Evolutionary conservation across 2,888 invertebrate species (phyloP).

Genomic region (Lasioglossum figueresi): DNA sequence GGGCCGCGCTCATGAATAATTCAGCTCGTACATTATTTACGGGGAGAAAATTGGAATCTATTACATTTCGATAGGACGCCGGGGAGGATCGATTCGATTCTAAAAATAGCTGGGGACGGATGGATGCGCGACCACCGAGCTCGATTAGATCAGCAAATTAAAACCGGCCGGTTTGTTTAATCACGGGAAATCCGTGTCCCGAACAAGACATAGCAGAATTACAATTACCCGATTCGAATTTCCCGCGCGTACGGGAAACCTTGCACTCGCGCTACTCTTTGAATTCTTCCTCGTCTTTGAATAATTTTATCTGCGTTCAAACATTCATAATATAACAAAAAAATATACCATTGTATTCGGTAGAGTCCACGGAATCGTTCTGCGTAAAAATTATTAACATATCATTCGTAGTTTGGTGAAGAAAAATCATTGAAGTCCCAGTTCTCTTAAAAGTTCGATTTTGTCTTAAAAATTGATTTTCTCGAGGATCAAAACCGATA

Average conservation of each 20-base stretch:
- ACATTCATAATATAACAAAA: background rate
- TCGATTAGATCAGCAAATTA: constrained; percentile 43
- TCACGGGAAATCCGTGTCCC: constrained; percentile 25
- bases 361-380: background rate
- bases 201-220: background rate
- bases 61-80: constrained; percentile 45
- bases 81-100: constrained; percentile 40
- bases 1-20: constrained; percentile 39
- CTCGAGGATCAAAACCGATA: background rate
- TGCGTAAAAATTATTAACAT: background rate
- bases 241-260: background rate
- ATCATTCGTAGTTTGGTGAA: background rate
- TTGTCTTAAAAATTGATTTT: background rate
- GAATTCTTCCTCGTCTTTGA: too few relatives aligned
- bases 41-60: constrained; percentile 50
- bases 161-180: constrained; percentile 28
- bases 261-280: background rate
- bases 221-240: background rate
- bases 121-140: constrained; percentile 26
- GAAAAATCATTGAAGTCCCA: background rate
- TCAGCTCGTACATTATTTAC: constrained; percentile 57
- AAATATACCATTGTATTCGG: background rate
- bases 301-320: background rate
- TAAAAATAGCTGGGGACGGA: constrained; percentile 41
- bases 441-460: background rate